Base-by-base conservation (phyloP, 1,140 invertebrate genomes). In the Lordiphosa stackelbergi region DNA sequence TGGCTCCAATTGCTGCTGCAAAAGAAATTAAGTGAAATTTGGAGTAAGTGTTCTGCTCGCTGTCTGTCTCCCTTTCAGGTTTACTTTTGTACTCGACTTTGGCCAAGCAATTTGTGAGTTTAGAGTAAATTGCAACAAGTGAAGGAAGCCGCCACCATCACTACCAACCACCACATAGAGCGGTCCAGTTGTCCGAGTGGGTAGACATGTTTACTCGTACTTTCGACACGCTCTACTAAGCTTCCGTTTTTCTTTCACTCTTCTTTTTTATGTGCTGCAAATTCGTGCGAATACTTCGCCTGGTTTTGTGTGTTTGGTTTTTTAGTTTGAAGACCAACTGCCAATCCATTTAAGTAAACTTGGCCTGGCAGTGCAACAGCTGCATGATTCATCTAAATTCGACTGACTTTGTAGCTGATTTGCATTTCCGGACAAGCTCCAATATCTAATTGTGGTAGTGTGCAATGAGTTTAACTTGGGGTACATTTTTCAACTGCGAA, bases 1-100 rank as follows among this genome's bases (percentile, higher is more conserved):
- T 91, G 43, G 89, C 90, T 88, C 89, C 90, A 61, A 73, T 51
- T 11, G 57, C 54, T 35, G 59, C 81, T 87, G 55, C 45, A 68
- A 84, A 61, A 6, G 60, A 36, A 69, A 16, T 35, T 5, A 46
- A 51, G 51, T 71, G 51, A 46, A 68, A 55, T 40, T 22, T 34
- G 35, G 31, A 35, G 36, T 8, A 45, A 36, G 19, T n/a, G 13
- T 36, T 42, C 35, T 38, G 16, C 36, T 46, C 57, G 66, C 53
- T 73, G 47, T 70, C 55, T 66, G 28, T 31, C 36, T 66, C 65
- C 51, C 46, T 79, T 68, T 70, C 41, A 48, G 66, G 54, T 63
- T 43, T 54, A 59, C 51, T 64, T 69, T 64, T 31, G 28, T 31
- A 8, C 28, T 31, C 53, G 41, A 19, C 13, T 5, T 13, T 12